A percentile compares a stretch with the other conserved stretches of the same genome.
These are phyloP conservation scores for Himalopsyche kuldschensis DNA, from an alignment of 2,888 invertebrate species.

Conservation along the genomic window DNA sequence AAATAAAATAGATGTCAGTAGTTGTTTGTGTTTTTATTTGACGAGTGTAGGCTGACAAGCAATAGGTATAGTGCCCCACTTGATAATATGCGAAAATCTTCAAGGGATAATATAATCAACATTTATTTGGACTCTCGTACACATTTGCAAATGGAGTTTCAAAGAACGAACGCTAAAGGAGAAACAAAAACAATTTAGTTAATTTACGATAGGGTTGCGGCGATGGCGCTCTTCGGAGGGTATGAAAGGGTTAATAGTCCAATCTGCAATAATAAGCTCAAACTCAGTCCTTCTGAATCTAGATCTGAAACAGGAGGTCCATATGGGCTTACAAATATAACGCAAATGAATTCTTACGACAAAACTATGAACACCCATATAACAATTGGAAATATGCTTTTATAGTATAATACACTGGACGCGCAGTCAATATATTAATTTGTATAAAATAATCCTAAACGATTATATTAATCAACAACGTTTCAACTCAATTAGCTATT, in stretches of 20 bases:
- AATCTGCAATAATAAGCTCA: constrained; percentile 1
- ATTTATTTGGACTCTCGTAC: background rate
- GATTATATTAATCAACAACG: too few species aligned
- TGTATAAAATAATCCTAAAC: too few species aligned
- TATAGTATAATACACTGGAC: too few species aligned
- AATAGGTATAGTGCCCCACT: background rate
- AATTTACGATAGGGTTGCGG: background rate
- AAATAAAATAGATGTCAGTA: too few species aligned
- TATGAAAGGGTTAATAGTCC: background rate
- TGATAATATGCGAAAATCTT: background rate
- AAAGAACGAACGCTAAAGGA: background rate
- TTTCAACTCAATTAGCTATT: too few species aligned
- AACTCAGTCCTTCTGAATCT: background rate
- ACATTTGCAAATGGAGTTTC: background rate
- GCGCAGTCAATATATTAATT: too few species aligned
- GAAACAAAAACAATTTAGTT: background rate
- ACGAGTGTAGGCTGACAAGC: background rate
- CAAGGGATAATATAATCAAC: background rate
- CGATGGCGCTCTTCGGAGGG: background rate
- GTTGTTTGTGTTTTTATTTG: too few species aligned
- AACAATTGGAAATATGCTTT: too few species aligned
- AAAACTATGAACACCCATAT: too few species aligned
- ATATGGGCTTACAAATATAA: too few species aligned
- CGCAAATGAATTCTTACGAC: too few species aligned
- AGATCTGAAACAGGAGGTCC: background rate